phyloP scores from a whole-genome alignment of 35 echinoderm and acorn worm genomes.

The Hemicentrotus pulcherrimus region DNA sequence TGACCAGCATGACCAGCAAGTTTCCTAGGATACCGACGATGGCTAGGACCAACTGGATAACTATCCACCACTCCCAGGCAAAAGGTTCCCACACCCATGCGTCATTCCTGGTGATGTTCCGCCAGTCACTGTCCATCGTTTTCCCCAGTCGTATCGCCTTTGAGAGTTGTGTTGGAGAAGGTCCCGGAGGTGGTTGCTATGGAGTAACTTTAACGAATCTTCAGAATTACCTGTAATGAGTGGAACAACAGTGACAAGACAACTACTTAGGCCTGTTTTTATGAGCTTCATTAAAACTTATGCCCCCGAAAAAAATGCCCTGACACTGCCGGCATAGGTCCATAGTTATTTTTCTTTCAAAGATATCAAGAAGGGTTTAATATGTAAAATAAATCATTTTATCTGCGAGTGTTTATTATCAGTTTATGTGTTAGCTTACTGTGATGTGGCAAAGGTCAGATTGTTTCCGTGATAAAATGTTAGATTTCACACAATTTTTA shows the following conservation, averaged over 20 bases:
- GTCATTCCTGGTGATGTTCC: neutral
- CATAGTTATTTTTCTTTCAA: too few relatives aligned
- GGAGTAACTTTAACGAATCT: neutral
- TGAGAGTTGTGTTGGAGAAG: neutral
- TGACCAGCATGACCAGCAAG: slow-evolving; percentile 66
- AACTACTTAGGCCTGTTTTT: too few relatives aligned
- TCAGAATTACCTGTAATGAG: neutral
- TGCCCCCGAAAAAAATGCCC: too few relatives aligned
- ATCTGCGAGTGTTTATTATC: too few relatives aligned
- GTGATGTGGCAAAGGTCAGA: too few relatives aligned
- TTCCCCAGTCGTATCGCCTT: neutral
- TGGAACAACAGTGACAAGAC: neutral
- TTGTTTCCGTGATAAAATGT: too few relatives aligned
- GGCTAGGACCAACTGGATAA: slow-evolving; percentile 63
- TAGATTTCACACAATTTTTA: too few relatives aligned
- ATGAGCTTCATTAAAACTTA: too few relatives aligned
- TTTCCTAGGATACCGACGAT: slow-evolving; percentile 81
- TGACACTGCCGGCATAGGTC: too few relatives aligned
- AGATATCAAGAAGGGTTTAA: too few relatives aligned
- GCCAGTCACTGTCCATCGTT: neutral
- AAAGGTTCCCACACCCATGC: slow-evolving; percentile 1
- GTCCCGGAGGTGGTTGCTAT: neutral
- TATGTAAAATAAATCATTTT: too few relatives aligned
- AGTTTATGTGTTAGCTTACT: too few relatives aligned
- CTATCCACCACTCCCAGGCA: slow-evolving; percentile 56